Evolutionary conservation across 1,140 invertebrate genomes (phyloP).

Genomic region (Drosophila punjabiensis): DNA sequence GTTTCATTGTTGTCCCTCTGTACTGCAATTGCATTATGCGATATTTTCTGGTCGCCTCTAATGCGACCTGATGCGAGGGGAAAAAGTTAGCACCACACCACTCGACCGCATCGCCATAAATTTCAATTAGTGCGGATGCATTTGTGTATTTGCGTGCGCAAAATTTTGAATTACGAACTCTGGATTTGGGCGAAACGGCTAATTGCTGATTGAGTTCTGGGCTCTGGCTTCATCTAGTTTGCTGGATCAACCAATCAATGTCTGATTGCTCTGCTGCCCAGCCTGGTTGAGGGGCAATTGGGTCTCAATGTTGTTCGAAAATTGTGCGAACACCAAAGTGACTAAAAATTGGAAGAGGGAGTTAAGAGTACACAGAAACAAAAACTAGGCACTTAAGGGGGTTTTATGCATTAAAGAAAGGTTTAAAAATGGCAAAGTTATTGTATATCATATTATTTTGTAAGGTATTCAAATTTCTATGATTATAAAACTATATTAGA

Average conservation of each 20-base stretch:
- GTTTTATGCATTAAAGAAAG: neutral
- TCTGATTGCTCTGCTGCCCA: constrained; percentile 24
- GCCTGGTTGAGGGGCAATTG: constrained; percentile 26
- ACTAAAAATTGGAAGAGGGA: neutral
- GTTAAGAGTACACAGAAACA: neutral
- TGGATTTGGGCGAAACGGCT: constrained; percentile 48
- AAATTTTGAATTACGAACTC: constrained; percentile 76
- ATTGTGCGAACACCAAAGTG: constrained; percentile 1
- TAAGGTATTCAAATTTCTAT: neutral
- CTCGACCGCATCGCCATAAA: constrained; percentile 54
- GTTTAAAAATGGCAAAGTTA: neutral
- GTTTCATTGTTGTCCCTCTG: constrained; percentile 21
- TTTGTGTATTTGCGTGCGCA: constrained; percentile 48
- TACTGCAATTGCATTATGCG: constrained; percentile 51
- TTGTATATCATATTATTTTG: neutral
- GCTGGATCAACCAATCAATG: constrained; percentile 48
- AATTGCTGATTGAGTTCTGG: constrained; percentile 65
- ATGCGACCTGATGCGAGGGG: constrained; percentile 42
- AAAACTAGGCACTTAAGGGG: neutral
- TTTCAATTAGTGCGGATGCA: constrained; percentile 58
- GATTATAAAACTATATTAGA: too few relatives aligned
- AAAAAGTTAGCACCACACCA: constrained; percentile 34
- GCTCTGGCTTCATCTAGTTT: constrained; percentile 2
- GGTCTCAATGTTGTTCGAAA: constrained; percentile 21
- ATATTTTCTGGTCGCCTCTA: constrained; percentile 47